Percentiles rank a stretch among this genome's conserved stretches.
These are phyloP conservation scores for Excalfactoria chinensis DNA, from an alignment of 2,113 vertebrate genomes.

Conservation along the genomic window DNA sequence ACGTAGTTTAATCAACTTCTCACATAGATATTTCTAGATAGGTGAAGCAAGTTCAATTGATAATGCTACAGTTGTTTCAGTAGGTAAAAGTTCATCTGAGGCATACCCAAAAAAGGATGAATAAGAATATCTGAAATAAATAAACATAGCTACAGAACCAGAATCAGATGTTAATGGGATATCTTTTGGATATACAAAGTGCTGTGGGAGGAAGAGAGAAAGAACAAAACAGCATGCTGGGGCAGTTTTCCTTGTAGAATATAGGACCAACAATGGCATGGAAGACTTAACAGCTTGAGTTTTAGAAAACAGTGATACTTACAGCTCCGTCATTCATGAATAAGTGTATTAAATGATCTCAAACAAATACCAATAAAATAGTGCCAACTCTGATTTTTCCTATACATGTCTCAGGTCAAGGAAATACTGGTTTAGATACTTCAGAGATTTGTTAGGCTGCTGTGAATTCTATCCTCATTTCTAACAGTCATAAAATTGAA, in stretches of 20 bases:
- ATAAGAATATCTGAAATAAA: not conserved
- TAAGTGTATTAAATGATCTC: not conserved
- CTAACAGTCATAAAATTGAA: not conserved
- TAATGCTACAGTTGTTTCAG: not conserved
- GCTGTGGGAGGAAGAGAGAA: not conserved
- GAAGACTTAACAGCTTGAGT: not conserved
- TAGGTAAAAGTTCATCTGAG: not conserved
- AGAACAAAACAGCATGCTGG: not conserved
- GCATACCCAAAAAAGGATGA: not conserved
- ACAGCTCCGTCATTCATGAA: not conserved
- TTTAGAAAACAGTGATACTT: not conserved
- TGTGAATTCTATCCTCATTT: not conserved
- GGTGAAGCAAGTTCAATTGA: not conserved
- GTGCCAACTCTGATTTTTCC: not conserved
- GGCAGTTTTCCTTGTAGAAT: not conserved
- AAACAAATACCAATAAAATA: not conserved
- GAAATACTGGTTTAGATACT: not conserved
- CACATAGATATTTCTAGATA: constrained; percentile 40
- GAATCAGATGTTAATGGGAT: not conserved
- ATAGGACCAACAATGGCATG: not conserved
- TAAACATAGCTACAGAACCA: not conserved
- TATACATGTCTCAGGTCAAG: not conserved
- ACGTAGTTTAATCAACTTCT: constrained; percentile 59
- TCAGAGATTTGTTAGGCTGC: not conserved
- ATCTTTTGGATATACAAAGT: not conserved